phyloP scores from a whole-genome alignment of 2,888 invertebrate genomes.

The Tetragnatha montana region DNA sequence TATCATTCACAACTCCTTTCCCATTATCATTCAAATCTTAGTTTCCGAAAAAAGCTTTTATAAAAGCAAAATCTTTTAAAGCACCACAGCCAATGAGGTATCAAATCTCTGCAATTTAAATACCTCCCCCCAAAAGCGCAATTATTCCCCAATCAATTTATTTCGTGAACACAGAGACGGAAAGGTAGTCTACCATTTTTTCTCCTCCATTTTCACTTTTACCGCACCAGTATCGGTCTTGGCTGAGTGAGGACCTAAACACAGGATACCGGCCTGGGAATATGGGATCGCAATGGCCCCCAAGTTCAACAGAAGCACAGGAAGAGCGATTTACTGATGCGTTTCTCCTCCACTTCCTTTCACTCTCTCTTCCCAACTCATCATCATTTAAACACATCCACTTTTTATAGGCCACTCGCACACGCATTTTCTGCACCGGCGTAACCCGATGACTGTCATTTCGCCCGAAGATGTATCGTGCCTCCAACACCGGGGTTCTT shows the following conservation, averaged over 20 bases:
- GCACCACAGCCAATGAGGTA: too few relatives aligned
- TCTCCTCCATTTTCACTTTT: not conserved
- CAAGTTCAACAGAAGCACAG: constrained; percentile 41
- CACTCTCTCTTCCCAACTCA: constrained; percentile 10
- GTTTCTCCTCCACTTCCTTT: constrained; percentile 41
- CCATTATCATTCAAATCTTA: too few relatives aligned
- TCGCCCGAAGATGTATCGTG: not conserved
- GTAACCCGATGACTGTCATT: constrained; percentile 31
- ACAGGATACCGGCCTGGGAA: constrained; percentile 41
- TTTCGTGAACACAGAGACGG: not conserved
- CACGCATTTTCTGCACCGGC: constrained; percentile 3
- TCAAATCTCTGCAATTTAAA: too few relatives aligned
- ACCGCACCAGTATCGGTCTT: constrained; percentile 5
- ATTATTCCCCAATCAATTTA: not conserved
- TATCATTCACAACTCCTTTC: too few relatives aligned
- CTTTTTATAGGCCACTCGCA: constrained; percentile 19
- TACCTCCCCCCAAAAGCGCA: not conserved
- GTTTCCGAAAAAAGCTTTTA: too few relatives aligned
- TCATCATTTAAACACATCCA: constrained; percentile 17
- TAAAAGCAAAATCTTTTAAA: too few relatives aligned
- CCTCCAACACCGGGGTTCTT: constrained; percentile 14
- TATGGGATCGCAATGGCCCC: constrained; percentile 1
- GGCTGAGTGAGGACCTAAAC: constrained; percentile 53
- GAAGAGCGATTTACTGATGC: constrained; percentile 66
- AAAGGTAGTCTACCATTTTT: not conserved